A percentile compares a stretch with the other conserved stretches of the same genome.
Evolutionary conservation across 2,888 invertebrate species (phyloP).

Genomic region (Xanthorhoe designata): DNA sequence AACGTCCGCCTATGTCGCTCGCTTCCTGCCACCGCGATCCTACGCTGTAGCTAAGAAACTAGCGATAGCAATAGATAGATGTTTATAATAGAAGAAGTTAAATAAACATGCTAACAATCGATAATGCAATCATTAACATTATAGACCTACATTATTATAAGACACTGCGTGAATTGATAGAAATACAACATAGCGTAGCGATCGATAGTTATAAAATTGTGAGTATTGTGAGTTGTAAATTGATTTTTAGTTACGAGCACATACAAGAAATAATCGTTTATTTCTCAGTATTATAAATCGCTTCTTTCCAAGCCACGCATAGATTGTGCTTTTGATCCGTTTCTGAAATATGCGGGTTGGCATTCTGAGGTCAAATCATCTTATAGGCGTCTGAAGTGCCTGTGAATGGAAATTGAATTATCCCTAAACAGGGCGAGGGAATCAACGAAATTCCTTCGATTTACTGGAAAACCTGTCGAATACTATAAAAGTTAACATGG

Average conservation of each 20-base stretch:
- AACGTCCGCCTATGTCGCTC: slow-evolving; percentile 57
- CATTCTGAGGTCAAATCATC: slow-evolving; percentile 33
- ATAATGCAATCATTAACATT: background rate
- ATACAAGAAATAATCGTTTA: too few relatives aligned
- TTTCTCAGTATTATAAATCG: slow-evolving; percentile 30
- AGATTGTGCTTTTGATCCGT: slow-evolving; percentile 64
- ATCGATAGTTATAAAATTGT: background rate
- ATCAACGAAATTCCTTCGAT: slow-evolving; percentile 25
- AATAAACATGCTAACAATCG: background rate
- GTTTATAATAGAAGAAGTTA: background rate
- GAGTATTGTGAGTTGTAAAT: too few relatives aligned
- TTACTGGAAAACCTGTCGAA: slow-evolving; percentile 25
- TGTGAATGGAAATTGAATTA: slow-evolving; percentile 34
- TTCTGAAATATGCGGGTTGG: slow-evolving; percentile 32
- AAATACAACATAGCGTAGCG: background rate
- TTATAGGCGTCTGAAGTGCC: slow-evolving; percentile 33
- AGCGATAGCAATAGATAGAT: slow-evolving; percentile 9
- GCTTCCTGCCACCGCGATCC: slow-evolving; percentile 50
- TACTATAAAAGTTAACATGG: slow-evolving; percentile 29
- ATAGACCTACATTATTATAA: too few relatives aligned
- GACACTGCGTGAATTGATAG: too few relatives aligned
- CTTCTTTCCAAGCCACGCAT: slow-evolving; percentile 49
- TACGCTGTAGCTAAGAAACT: slow-evolving; percentile 26
- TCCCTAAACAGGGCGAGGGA: slow-evolving; percentile 25
- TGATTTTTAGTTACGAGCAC: too few relatives aligned